Conservation (phyloP, 2,888 invertebrate genomes). For the Tortricodes alternella region DNA sequence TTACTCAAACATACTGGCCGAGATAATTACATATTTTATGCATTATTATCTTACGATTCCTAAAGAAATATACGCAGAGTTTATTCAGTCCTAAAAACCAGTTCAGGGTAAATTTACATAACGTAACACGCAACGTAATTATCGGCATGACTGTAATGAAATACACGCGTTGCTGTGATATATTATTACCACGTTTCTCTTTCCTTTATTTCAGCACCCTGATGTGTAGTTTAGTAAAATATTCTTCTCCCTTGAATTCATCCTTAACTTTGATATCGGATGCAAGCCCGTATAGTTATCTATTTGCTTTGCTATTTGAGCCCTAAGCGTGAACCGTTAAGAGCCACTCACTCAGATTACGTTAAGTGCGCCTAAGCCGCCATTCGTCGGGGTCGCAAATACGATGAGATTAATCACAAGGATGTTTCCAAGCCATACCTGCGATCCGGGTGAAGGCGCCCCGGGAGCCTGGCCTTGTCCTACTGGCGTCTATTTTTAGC, state of each 20-base stretch:
- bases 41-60: not conserved
- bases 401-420: slow-evolving; percentile 68
- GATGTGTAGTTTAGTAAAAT: not conserved
- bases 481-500: slow-evolving; percentile 75
- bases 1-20: no score
- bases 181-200: slow-evolving; percentile 6
- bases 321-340: slow-evolving; percentile 41
- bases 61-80: slow-evolving; percentile 1
- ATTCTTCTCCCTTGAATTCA: not conserved
- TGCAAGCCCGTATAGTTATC: slow-evolving; percentile 31
- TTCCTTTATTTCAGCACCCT: slow-evolving; percentile 4
- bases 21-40: not conserved
- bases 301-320: slow-evolving; percentile 28
- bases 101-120: slow-evolving; percentile 20
- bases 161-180: slow-evolving; percentile 19
- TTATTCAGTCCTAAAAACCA: slow-evolving; percentile 6
- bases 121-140: slow-evolving; percentile 23
- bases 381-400: slow-evolving; percentile 56
- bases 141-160: slow-evolving; percentile 25
- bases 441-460: slow-evolving; percentile 53
- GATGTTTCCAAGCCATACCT: slow-evolving; percentile 65
- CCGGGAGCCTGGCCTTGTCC: slow-evolving; percentile 70
- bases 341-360: slow-evolving; percentile 50
- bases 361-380: slow-evolving; percentile 56
- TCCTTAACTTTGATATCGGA: slow-evolving; percentile 13